Percentiles rank a stretch among this genome's conserved stretches.
Conservation (phyloP, 2,797 vertebrate genomes). For the Poecile montanus region DNA sequence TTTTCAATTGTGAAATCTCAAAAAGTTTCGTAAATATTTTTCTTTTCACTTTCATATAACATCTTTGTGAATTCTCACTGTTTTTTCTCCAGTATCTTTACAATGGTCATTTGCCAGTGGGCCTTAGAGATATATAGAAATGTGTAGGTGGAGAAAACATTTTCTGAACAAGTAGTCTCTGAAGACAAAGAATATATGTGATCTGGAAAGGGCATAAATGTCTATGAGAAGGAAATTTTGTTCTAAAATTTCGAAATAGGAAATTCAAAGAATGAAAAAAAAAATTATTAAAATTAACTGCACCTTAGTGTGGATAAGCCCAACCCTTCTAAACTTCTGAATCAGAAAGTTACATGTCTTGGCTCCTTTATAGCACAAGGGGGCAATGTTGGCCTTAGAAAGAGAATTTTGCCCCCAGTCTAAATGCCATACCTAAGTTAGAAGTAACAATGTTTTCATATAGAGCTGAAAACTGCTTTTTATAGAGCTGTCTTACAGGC, state of each 20-base stretch:
- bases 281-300: background rate
- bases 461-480: background rate
- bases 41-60: background rate
- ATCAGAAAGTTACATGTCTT: background rate
- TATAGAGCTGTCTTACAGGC: background rate
- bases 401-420: background rate
- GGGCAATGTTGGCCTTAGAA: slow-evolving; percentile 59
- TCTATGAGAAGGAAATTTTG: background rate
- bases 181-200: background rate
- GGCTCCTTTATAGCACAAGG: slow-evolving; percentile 31
- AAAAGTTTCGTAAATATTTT: background rate
- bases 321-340: background rate
- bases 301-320: background rate
- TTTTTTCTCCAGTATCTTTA: background rate
- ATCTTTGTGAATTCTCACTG: background rate
- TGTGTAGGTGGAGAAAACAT: background rate
- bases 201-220: background rate
- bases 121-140: background rate
- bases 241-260: background rate
- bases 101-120: background rate
- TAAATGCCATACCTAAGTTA: no score
- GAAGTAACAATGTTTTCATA: background rate
- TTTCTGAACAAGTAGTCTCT: background rate
- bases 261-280: background rate
- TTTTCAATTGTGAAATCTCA: background rate